Percentiles rank a stretch among this genome's conserved stretches.
Conservation (phyloP, 2,113 vertebrate species). For the Lates calcarifer region DNA sequence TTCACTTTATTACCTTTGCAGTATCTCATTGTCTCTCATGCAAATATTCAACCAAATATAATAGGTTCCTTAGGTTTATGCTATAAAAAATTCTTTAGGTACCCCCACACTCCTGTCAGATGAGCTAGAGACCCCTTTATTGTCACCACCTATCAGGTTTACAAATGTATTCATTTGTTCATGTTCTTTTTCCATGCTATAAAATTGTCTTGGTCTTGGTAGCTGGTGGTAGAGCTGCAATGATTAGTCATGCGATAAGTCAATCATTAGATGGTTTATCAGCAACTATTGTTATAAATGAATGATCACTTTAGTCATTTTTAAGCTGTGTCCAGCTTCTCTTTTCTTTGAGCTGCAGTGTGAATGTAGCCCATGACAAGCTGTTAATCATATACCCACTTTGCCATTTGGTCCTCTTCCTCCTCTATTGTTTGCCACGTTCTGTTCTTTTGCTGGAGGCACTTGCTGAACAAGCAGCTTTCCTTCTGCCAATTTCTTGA, state of each 20-base stretch:
- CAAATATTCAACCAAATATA: neutral
- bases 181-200: too few species aligned
- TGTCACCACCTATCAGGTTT: too few species aligned
- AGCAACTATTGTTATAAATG: too few species aligned
- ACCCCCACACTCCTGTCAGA: neutral
- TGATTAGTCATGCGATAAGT: too few species aligned
- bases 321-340: too few species aligned
- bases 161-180: too few species aligned
- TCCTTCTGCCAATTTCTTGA: conserved; percentile 47
- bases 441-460: conserved; percentile 39
- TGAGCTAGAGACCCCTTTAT: neutral
- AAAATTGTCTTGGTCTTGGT: too few species aligned
- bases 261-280: too few species aligned
- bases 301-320: too few species aligned
- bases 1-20: neutral
- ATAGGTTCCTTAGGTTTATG: neutral
- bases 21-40: neutral
- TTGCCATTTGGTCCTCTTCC: conserved; percentile 4
- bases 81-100: neutral
- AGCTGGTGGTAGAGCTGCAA: too few species aligned
- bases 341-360: neutral
- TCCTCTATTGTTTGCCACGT: conserved; percentile 23
- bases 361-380: neutral
- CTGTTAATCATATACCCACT: conserved; percentile 37
- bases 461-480: conserved; percentile 61